Evolutionary conservation across 2,888 invertebrate species (phyloP).

Genomic region (Hololepta plana): DNA sequence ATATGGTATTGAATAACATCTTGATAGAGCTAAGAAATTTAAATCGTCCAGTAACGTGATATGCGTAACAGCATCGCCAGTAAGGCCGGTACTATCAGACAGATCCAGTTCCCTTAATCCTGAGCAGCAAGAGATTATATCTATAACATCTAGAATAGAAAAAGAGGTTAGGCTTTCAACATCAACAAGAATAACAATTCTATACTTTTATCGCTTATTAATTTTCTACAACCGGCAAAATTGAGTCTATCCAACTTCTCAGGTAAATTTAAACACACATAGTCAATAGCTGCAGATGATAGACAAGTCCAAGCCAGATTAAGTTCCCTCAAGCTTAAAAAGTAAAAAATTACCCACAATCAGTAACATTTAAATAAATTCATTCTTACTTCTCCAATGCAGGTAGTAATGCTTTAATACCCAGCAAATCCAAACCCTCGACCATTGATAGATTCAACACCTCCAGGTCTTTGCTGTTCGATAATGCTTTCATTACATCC

Average conservation of each 20-base stretch:
- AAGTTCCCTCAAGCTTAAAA: constrained; percentile 42
- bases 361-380: constrained; percentile 3
- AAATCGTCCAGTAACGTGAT: constrained; percentile 40
- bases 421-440: constrained; percentile 45
- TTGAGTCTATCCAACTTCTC: constrained; percentile 53
- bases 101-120: constrained; percentile 68
- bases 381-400: background rate
- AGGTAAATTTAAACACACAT: constrained; percentile 43
- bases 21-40: constrained; percentile 60
- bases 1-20: constrained; percentile 64
- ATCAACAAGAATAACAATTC: too few relatives aligned
- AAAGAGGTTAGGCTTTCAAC: background rate
- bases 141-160: constrained; percentile 41
- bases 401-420: constrained; percentile 40
- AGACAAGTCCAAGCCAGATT: constrained; percentile 75
- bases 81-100: constrained; percentile 67
- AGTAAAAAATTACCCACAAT: constrained; percentile 10
- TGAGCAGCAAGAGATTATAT: constrained; percentile 46
- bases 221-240: constrained; percentile 62
- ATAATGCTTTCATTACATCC: constrained; percentile 46
- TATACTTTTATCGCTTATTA: constrained; percentile 58
- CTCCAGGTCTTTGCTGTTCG: constrained; percentile 48
- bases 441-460: constrained; percentile 74
- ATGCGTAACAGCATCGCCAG: constrained; percentile 37
- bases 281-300: constrained; percentile 36